Evolutionary conservation across 2,888 invertebrate species (phyloP), one percentile per base, ranked within the genome.

Genomic region (Mythimna albipuncta): DNA sequence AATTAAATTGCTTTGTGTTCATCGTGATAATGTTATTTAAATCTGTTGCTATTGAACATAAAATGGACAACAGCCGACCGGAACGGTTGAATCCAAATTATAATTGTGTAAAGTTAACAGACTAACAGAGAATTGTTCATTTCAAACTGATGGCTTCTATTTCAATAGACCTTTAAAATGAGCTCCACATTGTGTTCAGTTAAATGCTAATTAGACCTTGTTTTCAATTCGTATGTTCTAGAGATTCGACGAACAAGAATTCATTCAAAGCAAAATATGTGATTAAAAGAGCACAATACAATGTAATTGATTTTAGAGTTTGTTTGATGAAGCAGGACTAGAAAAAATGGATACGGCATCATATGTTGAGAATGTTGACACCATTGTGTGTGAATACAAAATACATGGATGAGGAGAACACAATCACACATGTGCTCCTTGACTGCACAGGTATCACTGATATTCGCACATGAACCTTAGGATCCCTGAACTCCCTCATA

Each of bases 311-410:
- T 19, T 57, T 41, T 16, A 5, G 2, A 26, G 64, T 52, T 67
- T 62, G 65, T 80, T 61, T 71, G 19, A 73, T 41, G 59, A 69
- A 71, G 71, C n/a, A 58, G 38, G 67, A 44, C n/a, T 59, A 10
- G 1, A 62, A 68, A 74, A 62, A 41, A 64, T 55, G 58, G 47
- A 61, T 73, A 58, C 21, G 35, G 52, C 50, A 38, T 64, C 69
- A 76, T 69, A 82, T 79, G 66, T 73, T 77, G 77, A 75, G 77
- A 71, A 67, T 32, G 32, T 2, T 32, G 32, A 3, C 32, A 5
- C 32, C 32, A 75, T 75, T 69, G 80, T 83, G 84, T 88, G 83
- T 79, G 82, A 84, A 90, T 85, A 85, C 76, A 82, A 89, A 89
- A 88, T 88, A 38, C 9, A 9, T 9, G 38, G 9, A 9, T 9